A percentile compares a stretch with the other conserved stretches of the same genome.
phyloP scores from a whole-genome alignment of 2,113 vertebrate genomes.

The Coracopsis vasa region DNA sequence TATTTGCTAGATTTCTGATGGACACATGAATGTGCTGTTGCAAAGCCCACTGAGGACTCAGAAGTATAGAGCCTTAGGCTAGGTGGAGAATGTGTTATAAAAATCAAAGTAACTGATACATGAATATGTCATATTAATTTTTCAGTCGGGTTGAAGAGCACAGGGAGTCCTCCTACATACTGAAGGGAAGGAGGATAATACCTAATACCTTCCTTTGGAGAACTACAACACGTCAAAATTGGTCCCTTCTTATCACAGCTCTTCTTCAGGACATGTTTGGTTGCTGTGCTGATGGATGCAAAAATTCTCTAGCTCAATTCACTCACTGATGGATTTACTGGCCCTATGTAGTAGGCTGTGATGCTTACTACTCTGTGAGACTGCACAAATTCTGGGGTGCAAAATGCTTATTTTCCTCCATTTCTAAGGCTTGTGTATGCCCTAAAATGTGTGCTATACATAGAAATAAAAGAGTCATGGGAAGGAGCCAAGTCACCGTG shows the following conservation, averaged over 20 bases:
- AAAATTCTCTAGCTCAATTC: neutral
- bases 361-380: neutral
- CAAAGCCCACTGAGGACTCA: neutral
- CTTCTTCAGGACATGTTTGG: neutral
- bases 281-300: neutral
- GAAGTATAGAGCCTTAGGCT: neutral
- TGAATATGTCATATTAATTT: neutral
- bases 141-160: neutral
- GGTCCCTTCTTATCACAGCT: neutral
- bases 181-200: neutral
- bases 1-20: neutral
- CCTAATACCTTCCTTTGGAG: neutral
- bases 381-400: neutral
- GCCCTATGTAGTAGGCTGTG: neutral
- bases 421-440: neutral
- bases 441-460: neutral
- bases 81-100: neutral
- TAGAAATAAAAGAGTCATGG: neutral
- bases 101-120: neutral
- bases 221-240: neutral
- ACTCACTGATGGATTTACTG: neutral
- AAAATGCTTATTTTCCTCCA: neutral
- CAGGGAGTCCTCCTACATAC: neutral
- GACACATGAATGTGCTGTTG: fast-evolving
- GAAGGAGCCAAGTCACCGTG: neutral